These are phyloP conservation scores for Probosciger aterrimus DNA, from an alignment of 2,113 vertebrate genomes.

Conservation along the genomic window DNA sequence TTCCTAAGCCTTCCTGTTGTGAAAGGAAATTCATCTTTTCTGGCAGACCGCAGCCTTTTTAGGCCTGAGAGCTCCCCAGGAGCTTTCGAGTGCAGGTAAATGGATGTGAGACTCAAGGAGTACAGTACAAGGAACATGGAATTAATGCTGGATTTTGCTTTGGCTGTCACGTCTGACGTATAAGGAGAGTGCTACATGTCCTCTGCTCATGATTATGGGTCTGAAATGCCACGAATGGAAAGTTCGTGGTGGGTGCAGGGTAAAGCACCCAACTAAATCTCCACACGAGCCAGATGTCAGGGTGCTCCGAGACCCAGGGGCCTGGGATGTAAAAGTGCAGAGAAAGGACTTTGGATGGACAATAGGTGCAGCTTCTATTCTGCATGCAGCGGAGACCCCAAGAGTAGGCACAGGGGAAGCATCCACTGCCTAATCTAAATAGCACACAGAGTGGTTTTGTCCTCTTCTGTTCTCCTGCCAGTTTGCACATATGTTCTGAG, in stretches of 20 bases:
- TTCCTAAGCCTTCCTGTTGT: slow-evolving; percentile 74
- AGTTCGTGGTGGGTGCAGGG: not conserved
- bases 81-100: slow-evolving; percentile 67
- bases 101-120: slow-evolving; percentile 53
- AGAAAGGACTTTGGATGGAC: not conserved
- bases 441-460: slow-evolving; percentile 63
- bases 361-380: not conserved
- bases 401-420: slow-evolving; percentile 41
- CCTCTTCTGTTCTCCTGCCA: slow-evolving; percentile 63
- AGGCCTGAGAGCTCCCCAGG: slow-evolving; percentile 55
- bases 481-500: slow-evolving; percentile 63
- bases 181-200: slow-evolving; percentile 21
- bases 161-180: slow-evolving; percentile 7
- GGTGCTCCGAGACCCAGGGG: not conserved
- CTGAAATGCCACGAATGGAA: not conserved
- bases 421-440: slow-evolving; percentile 42
- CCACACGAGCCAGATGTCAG: not conserved
- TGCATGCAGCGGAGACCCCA: not conserved
- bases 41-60: slow-evolving; percentile 65
- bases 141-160: slow-evolving; percentile 33
- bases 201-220: not conserved
- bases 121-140: slow-evolving; percentile 19
- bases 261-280: not conserved
- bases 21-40: slow-evolving; percentile 72
- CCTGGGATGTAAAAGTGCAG: not conserved